Conservation (phyloP, 1,140 invertebrate genomes). For the Neodiprion virginianus region DNA sequence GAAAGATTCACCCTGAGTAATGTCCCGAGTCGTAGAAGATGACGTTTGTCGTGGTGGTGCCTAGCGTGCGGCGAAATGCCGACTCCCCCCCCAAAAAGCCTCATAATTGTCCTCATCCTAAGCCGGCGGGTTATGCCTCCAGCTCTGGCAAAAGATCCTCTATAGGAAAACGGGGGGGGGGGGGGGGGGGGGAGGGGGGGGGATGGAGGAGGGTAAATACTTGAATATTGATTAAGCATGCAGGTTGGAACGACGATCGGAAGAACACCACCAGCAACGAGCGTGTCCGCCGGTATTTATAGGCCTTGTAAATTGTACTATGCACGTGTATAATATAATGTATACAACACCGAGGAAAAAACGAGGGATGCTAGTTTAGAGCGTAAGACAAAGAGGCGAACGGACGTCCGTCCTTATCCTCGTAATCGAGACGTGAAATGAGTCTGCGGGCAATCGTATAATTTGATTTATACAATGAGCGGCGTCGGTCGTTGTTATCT, state of each 20-base stretch:
- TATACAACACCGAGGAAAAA: neutral
- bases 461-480: constrained; percentile 1
- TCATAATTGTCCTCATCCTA: constrained; percentile 49
- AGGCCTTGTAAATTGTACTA: constrained; percentile 30
- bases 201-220: constrained; percentile 31
- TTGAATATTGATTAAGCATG: constrained; percentile 53
- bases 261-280: constrained; percentile 31
- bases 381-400: neutral
- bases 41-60: constrained; percentile 57
- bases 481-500: neutral
- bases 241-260: constrained; percentile 43
- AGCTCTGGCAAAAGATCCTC: constrained; percentile 11
- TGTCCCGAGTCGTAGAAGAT: constrained; percentile 41
- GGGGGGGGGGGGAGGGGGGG: constrained; percentile 9
- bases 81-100: constrained; percentile 29
- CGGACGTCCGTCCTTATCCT: neutral
- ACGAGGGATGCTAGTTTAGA: neutral
- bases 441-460: neutral
- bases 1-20: constrained; percentile 38
- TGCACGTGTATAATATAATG: too few species aligned
- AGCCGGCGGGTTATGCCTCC: constrained; percentile 9
- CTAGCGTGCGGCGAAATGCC: constrained; percentile 48
- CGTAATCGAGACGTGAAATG: neutral
- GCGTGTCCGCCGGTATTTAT: constrained; percentile 52
- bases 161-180: constrained; percentile 25